Evolutionary conservation across 1,140 invertebrate genomes (phyloP).

Genomic region (Rhizoglyphus robini): DNA sequence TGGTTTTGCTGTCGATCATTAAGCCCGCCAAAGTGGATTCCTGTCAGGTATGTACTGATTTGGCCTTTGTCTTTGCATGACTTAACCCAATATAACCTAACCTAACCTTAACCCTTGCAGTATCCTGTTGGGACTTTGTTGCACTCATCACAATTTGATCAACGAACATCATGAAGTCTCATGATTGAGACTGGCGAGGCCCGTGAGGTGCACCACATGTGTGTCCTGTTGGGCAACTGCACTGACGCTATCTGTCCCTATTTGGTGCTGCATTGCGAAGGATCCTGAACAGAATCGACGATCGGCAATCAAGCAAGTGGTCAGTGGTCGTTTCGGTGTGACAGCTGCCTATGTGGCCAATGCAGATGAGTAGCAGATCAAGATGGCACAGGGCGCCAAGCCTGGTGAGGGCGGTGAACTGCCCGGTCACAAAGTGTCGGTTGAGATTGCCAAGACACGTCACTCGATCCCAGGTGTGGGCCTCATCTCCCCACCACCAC

Average conservation of each 20-base stretch:
- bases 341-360: conserved; percentile 91
- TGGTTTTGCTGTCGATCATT: no score
- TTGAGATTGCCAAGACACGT: conserved; percentile 84
- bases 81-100: conserved; percentile 30
- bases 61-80: conserved; percentile 15
- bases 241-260: conserved; percentile 96
- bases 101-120: conserved; percentile 41
- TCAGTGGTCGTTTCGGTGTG: conserved; percentile 93
- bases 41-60: conserved; percentile 33
- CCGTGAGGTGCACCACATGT: conserved; percentile 91
- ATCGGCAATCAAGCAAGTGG: conserved; percentile 66
- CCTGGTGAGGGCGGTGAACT: conserved; percentile 89
- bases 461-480: conserved; percentile 96
- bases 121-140: conserved; percentile 71
- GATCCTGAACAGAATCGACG: conserved; percentile 51
- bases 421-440: conserved; percentile 75
- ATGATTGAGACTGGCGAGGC: conserved; percentile 87
- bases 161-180: conserved; percentile 82
- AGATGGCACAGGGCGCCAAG: conserved; percentile 97
- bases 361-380: conserved; percentile 90
- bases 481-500: conserved; percentile 92
- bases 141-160: conserved; percentile 88
- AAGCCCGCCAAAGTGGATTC: conserved; percentile 46
- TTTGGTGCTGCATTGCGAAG: conserved; percentile 72
- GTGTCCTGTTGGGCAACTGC: conserved; percentile 86